Percentiles rank a stretch among this genome's conserved stretches.
These are phyloP conservation scores for Drosophila arizonae DNA, from an alignment of 1,140 invertebrate species.

Conservation along the genomic window DNA sequence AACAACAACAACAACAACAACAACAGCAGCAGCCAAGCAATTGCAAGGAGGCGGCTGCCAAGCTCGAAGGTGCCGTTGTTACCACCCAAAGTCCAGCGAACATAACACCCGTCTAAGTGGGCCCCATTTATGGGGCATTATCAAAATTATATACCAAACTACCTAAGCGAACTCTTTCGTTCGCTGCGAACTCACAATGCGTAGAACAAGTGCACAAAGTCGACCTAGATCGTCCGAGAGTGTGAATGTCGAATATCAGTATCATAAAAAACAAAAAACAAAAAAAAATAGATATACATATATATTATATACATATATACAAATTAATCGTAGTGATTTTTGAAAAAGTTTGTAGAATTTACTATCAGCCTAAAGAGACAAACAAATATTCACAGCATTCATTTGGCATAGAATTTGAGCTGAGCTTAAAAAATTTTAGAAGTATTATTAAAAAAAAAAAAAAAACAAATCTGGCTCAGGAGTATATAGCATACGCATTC, in stretches of 20 bases:
- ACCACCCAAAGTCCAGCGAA: conserved; percentile 49
- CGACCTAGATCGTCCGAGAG: conserved; percentile 1
- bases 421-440: conserved; percentile 65
- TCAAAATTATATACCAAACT: conserved; percentile 22
- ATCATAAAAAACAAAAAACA: conserved; percentile 48
- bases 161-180: conserved; percentile 8
- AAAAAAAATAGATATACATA: conserved; percentile 37
- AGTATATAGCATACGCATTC: conserved; percentile 14
- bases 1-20: conserved; percentile 29
- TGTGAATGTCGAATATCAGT: conserved; percentile 38
- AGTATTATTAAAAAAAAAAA: conserved; percentile 51
- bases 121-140: neutral
- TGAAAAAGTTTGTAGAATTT: conserved; percentile 45
- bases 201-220: conserved; percentile 30
- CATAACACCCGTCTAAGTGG: conserved; percentile 64
- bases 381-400: conserved; percentile 3
- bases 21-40: conserved; percentile 37
- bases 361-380: conserved; percentile 27
- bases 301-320: conserved; percentile 36
- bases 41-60: conserved; percentile 65
- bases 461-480: conserved; percentile 5
- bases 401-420: conserved; percentile 37
- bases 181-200: neutral
- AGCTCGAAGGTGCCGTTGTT: conserved; percentile 49
- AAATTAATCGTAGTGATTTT: conserved; percentile 50